These are phyloP conservation scores for Lonchura striata DNA, from an alignment of 2,113 vertebrate species.

Conservation along the genomic window DNA sequence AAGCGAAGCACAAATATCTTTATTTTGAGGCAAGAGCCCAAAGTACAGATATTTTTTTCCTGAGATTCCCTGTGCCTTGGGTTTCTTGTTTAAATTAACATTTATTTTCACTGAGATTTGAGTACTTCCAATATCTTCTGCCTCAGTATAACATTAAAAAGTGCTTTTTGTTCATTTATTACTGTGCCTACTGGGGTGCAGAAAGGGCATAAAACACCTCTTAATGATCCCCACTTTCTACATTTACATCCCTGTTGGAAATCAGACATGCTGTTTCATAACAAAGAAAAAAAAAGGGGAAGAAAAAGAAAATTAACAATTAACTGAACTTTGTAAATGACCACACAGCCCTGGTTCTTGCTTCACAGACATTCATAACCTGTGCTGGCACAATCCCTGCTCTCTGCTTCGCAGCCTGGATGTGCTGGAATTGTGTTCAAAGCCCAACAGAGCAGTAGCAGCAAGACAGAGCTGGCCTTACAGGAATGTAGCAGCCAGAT, in stretches of 20 bases:
- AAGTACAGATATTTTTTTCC: background rate
- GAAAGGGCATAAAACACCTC: background rate
- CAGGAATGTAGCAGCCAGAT: slow-evolving; percentile 18
- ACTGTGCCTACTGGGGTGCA: background rate
- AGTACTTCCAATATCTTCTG: background rate
- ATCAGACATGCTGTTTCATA: background rate
- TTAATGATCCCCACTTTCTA: background rate
- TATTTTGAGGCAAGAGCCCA: background rate
- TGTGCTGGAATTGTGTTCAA: slow-evolving; percentile 50
- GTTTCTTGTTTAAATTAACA: background rate
- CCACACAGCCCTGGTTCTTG: background rate
- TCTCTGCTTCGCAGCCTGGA: slow-evolving; percentile 19
- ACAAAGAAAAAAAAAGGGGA: background rate
- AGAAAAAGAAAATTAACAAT: background rate
- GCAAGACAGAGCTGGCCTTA: slow-evolving; percentile 69
- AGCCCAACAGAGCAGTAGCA: slow-evolving; percentile 68
- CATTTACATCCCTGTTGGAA: background rate
- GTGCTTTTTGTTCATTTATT: background rate
- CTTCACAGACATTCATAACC: slow-evolving; percentile 16
- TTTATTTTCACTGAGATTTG: background rate
- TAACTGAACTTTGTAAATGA: background rate
- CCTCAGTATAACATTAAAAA: background rate
- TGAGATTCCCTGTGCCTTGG: background rate
- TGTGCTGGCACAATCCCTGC: slow-evolving; percentile 25
- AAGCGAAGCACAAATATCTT: background rate